Base-by-base conservation (phyloP, 2,113 vertebrate species). In the Micromys minutus region DNA sequence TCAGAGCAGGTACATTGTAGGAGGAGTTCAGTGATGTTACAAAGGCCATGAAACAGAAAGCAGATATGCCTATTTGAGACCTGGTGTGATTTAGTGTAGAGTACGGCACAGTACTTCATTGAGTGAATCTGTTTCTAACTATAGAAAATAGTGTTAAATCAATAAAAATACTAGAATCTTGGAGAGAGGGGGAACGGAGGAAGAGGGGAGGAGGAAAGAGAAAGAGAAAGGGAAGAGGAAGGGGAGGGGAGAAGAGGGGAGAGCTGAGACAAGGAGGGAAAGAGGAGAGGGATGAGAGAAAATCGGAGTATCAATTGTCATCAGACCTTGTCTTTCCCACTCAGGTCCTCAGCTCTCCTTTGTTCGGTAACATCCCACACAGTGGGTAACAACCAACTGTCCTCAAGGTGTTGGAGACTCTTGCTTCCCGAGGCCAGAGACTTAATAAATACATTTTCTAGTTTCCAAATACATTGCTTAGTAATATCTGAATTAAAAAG, bases 141-240 rank as follows among this genome's bases (percentile, higher is more conserved):
- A 79, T 1, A 90, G 16, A 91, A 65, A 63, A 87, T 91, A 81
- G 24, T 87, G 67, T 72, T 59, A 91, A 92, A 80, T 94, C 81
- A 94, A 81, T 69, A 91, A 87, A 95, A 65, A 57, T 76, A 42
- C 3, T 88, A 71, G 85, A 94, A n/a, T 91, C 45, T n/a, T 67
- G 22, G 29, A 34, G 81, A 85, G 42, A 55, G 17, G 21, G 17
- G 50, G 74, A 76, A 83, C 34, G 19, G 34, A 22, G 21, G 50
- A 13, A 24, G 1, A 3, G 52, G 13, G 6, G 7, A 17, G 24
- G 22, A 42, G 15, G 17, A 10, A 10, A 34, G 29, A 16, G 55
- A 11, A 22, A 21, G 26, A 26, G 24, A 61, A 7, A 12, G 1
- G 22, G 24, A 12, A n/a, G 34, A 15, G 15, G 17, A 52, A 2